Conservation (phyloP, 1,140 invertebrate species). For the Drosophila tsacasi region DNA sequence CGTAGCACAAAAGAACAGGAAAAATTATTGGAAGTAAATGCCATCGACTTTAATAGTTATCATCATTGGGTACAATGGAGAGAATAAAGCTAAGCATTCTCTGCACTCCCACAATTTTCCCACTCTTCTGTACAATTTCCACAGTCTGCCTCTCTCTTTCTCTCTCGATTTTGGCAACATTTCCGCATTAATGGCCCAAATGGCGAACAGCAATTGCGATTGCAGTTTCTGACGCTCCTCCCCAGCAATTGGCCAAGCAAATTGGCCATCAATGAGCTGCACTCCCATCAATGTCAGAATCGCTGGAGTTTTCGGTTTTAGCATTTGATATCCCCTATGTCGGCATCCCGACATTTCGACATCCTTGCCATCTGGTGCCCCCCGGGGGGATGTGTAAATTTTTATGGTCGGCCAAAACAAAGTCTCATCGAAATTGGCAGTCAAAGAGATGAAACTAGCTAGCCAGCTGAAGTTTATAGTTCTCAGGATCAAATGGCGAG, state of each 20-base stretch:
- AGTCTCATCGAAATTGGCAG: slow-evolving; percentile 20
- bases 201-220: slow-evolving; percentile 56
- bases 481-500: neutral
- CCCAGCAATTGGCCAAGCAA: slow-evolving; percentile 68
- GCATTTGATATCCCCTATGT: slow-evolving; percentile 22
- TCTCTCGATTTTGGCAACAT: slow-evolving; percentile 48
- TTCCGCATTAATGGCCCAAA: slow-evolving; percentile 56
- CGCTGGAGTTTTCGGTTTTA: slow-evolving; percentile 40
- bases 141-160: neutral
- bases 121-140: neutral
- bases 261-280: slow-evolving; percentile 72
- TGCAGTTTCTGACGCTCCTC: slow-evolving; percentile 46
- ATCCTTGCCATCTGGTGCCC: slow-evolving; percentile 12
- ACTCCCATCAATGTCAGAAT: slow-evolving; percentile 42
- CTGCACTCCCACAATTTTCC: neutral
- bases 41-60: slow-evolving; percentile 64
- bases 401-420: slow-evolving; percentile 39
- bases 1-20: slow-evolving; percentile 21
- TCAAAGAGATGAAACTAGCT: neutral
- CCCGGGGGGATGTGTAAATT: slow-evolving; percentile 29
- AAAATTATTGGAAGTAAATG: slow-evolving; percentile 59
- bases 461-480: neutral
- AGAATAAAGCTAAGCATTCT: slow-evolving; percentile 32
- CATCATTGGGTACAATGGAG: slow-evolving; percentile 41
- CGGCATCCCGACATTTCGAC: slow-evolving; percentile 1